Conservation (phyloP, 2,113 vertebrate genomes). For the Lota lota region DNA sequence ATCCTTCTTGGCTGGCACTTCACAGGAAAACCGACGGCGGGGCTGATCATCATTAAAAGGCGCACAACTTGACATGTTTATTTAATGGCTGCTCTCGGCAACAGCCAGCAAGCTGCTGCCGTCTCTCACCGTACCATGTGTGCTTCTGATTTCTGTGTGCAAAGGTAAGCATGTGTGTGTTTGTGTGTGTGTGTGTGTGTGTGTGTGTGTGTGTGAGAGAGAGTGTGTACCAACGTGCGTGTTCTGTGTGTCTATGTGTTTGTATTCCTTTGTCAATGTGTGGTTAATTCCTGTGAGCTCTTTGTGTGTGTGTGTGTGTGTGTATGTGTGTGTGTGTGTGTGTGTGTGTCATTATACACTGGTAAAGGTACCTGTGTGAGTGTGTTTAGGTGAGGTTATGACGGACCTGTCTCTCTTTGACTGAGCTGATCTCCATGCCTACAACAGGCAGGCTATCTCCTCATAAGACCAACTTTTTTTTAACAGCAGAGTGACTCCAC, state of each 20-base stretch:
- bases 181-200: slow-evolving; percentile 36
- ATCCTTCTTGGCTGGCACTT: slow-evolving; percentile 69
- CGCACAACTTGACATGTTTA: slow-evolving; percentile 76
- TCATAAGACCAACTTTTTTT: too few relatives aligned
- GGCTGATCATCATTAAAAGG: slow-evolving; percentile 73
- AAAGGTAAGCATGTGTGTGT: slow-evolving; percentile 23
- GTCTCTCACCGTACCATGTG: slow-evolving; percentile 66
- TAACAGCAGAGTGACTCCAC: too few relatives aligned
- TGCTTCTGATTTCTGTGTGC: slow-evolving; percentile 26
- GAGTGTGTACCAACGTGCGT: background rate
- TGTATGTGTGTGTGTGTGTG: slow-evolving; percentile 12
- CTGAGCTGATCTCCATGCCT: too few relatives aligned
- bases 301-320: slow-evolving; percentile 22
- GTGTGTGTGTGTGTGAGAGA: slow-evolving; percentile 28
- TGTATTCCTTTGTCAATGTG: slow-evolving; percentile 5
- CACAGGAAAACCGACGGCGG: slow-evolving; percentile 61
- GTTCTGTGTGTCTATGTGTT: slow-evolving; percentile 31
- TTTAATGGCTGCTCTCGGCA: slow-evolving; percentile 75
- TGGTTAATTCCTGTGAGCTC: slow-evolving; percentile 21
- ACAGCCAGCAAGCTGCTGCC: slow-evolving; percentile 72
- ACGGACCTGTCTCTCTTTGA: background rate
- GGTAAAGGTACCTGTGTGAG: background rate
- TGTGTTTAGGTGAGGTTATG: background rate
- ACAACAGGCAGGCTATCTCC: too few relatives aligned
- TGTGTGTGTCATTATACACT: background rate